Evolutionary conservation across 2,797 vertebrate species (phyloP).

Genomic region (Chlorospingus flavigularis): DNA sequence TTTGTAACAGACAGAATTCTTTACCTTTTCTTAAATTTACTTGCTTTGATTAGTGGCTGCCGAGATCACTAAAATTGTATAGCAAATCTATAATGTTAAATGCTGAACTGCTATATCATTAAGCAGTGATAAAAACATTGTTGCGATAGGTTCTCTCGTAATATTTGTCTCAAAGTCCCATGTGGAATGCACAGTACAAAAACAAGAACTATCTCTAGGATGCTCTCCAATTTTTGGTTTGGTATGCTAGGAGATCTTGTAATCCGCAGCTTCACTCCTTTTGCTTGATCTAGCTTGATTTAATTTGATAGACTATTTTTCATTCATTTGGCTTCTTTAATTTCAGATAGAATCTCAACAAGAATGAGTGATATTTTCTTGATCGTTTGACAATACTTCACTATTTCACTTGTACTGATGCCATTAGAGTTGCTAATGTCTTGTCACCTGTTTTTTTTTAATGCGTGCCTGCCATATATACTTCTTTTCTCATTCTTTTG

Average conservation of each 20-base stretch:
- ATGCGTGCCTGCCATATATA: neutral
- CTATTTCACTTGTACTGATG: neutral
- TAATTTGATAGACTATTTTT: neutral
- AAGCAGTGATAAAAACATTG: neutral
- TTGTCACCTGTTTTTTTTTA: neutral
- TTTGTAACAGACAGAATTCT: neutral
- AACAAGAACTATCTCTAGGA: neutral
- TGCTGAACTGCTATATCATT: neutral
- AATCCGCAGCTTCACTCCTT: neutral
- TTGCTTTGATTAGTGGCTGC: neutral
- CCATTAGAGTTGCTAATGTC: neutral
- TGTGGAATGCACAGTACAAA: neutral
- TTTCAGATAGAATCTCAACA: neutral
- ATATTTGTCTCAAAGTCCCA: neutral
- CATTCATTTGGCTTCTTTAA: neutral
- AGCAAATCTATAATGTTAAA: neutral
- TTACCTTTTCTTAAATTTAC: neutral
- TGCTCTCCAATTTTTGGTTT: neutral
- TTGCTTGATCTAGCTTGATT: neutral
- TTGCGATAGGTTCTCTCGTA: neutral
- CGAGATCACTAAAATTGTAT: neutral
- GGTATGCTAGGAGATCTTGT: neutral
- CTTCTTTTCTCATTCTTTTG: neutral
- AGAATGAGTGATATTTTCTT: neutral
- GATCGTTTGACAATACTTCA: neutral